Evolutionary conservation across 92 coral and sea anemone species (phyloP).

Genomic region (Pocillopora meandrina): DNA sequence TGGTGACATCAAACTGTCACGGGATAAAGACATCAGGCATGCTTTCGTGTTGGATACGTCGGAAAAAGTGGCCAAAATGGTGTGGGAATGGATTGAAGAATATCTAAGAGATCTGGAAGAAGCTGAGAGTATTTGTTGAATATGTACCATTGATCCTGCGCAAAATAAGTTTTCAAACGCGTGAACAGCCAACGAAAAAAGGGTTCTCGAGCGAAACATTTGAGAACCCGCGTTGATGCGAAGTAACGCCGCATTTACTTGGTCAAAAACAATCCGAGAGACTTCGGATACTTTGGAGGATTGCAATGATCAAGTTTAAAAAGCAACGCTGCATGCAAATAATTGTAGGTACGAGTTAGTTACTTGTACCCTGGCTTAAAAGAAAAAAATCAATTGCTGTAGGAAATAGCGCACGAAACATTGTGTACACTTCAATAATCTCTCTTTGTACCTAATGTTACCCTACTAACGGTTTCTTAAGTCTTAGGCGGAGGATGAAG

Average conservation of each 20-base stretch:
- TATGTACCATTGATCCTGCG: too few species aligned
- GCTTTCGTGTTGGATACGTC: conserved; percentile 92
- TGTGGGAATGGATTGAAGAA: conserved; percentile 84
- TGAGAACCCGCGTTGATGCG: background rate
- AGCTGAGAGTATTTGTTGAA: too few species aligned
- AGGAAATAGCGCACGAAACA: too few species aligned
- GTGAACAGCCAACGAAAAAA: background rate
- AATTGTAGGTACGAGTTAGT: too few species aligned
- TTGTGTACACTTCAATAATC: too few species aligned
- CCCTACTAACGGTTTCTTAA: too few species aligned
- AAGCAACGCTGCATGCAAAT: too few species aligned
- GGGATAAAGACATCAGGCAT: conserved; percentile 81
- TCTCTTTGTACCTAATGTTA: too few species aligned
- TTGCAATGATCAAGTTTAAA: background rate
- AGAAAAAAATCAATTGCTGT: too few species aligned
- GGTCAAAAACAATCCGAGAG: background rate
- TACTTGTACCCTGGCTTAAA: too few species aligned
- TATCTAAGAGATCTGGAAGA: conserved; percentile 1
- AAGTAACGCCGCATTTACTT: background rate
- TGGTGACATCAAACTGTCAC: conserved; percentile 74
- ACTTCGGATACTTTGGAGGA: background rate
- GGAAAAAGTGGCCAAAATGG: conserved; percentile 84
- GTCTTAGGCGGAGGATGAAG: too few species aligned
- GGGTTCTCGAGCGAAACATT: background rate
- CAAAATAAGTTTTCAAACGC: too few species aligned